Conservation (phyloP, 2,888 invertebrate genomes). For the Cantharis flavilabris region DNA sequence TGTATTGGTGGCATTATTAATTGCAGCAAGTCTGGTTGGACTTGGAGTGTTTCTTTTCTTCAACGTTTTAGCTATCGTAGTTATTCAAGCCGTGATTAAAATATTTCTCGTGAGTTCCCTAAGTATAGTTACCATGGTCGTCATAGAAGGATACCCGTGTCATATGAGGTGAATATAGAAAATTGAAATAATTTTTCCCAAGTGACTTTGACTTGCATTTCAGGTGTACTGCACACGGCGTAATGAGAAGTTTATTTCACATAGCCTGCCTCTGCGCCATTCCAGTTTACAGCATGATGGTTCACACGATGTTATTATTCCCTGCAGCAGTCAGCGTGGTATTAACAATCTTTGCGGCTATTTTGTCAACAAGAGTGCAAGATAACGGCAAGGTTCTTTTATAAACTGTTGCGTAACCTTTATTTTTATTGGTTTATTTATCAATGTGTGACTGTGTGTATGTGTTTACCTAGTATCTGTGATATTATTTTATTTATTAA, state of each 20-base stretch:
- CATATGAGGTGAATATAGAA: slow-evolving; percentile 59
- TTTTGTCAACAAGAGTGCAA: slow-evolving; percentile 51
- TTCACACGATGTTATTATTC: slow-evolving; percentile 49
- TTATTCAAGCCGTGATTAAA: slow-evolving; percentile 54
- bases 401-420: slow-evolving; percentile 37
- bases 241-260: slow-evolving; percentile 60
- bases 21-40: slow-evolving; percentile 56
- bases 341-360: slow-evolving; percentile 47
- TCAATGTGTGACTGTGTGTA: neutral
- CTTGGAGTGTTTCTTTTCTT: slow-evolving; percentile 60
- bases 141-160: slow-evolving; percentile 63
- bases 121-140: slow-evolving; percentile 57
- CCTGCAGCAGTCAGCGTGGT: slow-evolving; percentile 51
- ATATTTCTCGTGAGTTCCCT: slow-evolving; percentile 58
- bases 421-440: slow-evolving; percentile 4
- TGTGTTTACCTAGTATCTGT: slow-evolving; percentile 34
- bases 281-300: slow-evolving; percentile 52
- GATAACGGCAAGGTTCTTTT: slow-evolving; percentile 55
- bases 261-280: slow-evolving; percentile 59
- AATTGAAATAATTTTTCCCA: neutral
- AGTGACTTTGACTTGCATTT: slow-evolving; percentile 29
- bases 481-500: slow-evolving; percentile 37
- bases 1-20: slow-evolving; percentile 47
- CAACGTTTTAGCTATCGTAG: slow-evolving; percentile 49
- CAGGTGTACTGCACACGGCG: slow-evolving; percentile 64